Conservation (phyloP, 2,113 vertebrate genomes). For the Indicator indicator region DNA sequence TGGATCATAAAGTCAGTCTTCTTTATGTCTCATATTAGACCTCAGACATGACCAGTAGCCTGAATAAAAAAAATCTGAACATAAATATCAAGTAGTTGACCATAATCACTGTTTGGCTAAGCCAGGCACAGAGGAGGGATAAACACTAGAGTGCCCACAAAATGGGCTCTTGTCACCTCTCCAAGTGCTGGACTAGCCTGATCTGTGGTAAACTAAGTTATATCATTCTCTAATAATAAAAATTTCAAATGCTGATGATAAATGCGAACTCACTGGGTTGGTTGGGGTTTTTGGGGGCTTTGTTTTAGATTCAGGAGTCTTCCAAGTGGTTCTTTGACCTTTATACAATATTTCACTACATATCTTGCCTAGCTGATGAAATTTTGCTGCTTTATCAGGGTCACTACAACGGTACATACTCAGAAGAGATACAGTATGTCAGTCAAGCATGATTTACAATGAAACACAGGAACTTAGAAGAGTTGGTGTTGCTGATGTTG, state of each 20-base stretch:
- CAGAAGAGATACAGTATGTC: too few species aligned
- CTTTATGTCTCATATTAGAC: background rate
- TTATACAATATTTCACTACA: background rate
- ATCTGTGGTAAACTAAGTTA: background rate
- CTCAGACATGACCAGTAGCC: background rate
- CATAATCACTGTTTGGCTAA: background rate
- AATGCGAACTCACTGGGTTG: background rate
- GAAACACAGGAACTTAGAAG: background rate
- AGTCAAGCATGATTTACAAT: background rate
- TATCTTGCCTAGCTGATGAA: background rate
- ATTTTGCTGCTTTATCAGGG: background rate
- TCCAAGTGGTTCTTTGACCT: background rate
- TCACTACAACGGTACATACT: too few species aligned
- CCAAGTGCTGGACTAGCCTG: background rate
- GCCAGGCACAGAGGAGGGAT: background rate
- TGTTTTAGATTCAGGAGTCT: background rate
- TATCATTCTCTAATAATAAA: background rate
- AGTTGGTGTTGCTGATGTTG: background rate
- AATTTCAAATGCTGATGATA: background rate
- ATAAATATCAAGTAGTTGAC: background rate
- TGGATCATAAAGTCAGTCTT: background rate
- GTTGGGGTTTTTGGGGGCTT: background rate
- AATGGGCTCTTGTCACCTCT: background rate
- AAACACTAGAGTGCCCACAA: background rate
- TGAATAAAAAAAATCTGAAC: background rate